Conservation (phyloP, 2,797 vertebrate genomes). For the Discoglossus pictus region DNA sequence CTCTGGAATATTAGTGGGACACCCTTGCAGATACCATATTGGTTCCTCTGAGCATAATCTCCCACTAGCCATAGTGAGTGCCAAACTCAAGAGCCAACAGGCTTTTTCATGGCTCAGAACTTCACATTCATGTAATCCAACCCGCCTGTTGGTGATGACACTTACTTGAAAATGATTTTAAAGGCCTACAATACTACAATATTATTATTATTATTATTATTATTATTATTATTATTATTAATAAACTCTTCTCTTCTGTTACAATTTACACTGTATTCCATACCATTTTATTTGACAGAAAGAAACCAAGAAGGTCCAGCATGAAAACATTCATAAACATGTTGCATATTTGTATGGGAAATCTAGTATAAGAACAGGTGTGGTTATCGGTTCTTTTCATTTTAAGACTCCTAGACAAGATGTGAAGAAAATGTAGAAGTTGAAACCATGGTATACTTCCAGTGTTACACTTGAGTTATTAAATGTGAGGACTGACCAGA, state of each 20-base stretch:
- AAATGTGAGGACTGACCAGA: constrained; percentile 56
- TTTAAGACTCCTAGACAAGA: constrained; percentile 43
- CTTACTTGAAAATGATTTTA: too few species aligned
- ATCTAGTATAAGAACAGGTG: too few species aligned
- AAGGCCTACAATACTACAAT: too few species aligned
- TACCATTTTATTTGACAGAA: not conserved
- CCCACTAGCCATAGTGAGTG: not conserved
- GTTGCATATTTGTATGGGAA: too few species aligned
- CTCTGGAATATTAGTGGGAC: constrained; percentile 5
- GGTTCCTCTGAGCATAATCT: not conserved
- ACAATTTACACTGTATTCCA: too few species aligned
- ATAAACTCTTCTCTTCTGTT: too few species aligned
- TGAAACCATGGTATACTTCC: not conserved
- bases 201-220: too few species aligned
- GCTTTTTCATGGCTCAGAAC: not conserved
- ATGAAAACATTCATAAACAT: too few species aligned
- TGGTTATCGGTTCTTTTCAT: too few species aligned
- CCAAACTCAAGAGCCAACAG: constrained; percentile 1
- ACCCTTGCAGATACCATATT: not conserved
- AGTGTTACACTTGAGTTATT: constrained; percentile 79
- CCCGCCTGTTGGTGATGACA: not conserved
- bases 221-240: too few species aligned
- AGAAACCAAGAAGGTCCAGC: constrained; percentile 8
- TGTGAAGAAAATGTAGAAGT: constrained; percentile 20
- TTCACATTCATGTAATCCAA: not conserved